These are phyloP conservation scores for Gymnoscelis rufifasciata DNA, from an alignment of 2,888 invertebrate genomes.

Conservation along the genomic window DNA sequence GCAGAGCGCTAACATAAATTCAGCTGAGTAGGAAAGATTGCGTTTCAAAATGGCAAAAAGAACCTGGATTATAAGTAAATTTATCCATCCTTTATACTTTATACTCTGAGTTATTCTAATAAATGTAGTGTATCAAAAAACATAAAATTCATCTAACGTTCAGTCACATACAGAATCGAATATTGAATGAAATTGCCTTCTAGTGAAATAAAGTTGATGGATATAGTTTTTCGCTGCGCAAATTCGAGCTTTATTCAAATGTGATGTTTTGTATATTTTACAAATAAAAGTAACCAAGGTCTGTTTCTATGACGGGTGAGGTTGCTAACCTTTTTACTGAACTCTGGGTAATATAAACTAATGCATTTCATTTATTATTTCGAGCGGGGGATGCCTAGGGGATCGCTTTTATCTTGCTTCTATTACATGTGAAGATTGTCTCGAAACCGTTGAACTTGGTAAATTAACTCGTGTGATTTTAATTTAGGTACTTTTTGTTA, in stretches of 20 bases:
- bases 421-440: constrained; percentile 5
- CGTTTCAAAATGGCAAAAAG: too few relatives aligned
- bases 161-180: background rate
- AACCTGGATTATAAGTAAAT: too few relatives aligned
- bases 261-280: background rate
- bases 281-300: background rate
- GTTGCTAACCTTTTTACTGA: constrained; percentile 14
- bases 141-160: too few relatives aligned
- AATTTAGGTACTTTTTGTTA: background rate
- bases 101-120: too few relatives aligned
- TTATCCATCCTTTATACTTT: too few relatives aligned
- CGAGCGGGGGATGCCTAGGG: constrained; percentile 7
- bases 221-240: background rate
- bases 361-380: constrained; percentile 20
- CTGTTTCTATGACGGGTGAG: constrained; percentile 8
- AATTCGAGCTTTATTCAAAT: background rate
- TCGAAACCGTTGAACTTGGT: background rate
- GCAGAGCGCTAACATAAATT: too few relatives aligned
- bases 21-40: too few relatives aligned
- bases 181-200: background rate
- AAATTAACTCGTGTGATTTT: constrained; percentile 5
- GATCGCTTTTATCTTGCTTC: constrained; percentile 6
- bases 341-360: constrained; percentile 15
- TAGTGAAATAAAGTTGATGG: too few relatives aligned
- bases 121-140: too few relatives aligned